Evolutionary conservation across 2,113 vertebrate genomes (phyloP), one percentile per base, ranked within the genome.

Genomic region (Xenopus laevis): DNA sequence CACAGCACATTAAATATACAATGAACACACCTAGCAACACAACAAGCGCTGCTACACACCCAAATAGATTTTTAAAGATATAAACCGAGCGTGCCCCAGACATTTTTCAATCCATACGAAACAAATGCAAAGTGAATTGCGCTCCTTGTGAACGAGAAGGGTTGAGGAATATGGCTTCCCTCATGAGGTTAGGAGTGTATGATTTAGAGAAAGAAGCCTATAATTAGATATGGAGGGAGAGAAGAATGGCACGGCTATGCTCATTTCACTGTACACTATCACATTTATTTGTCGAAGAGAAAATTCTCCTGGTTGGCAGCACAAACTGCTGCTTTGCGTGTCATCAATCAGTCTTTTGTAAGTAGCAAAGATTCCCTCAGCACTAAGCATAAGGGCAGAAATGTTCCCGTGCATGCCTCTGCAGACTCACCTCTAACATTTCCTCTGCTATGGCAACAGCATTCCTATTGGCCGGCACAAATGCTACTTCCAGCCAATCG

Each of bases 371-470:
- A 63, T 75, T 69, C 73, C 73, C 73, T 27, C n/a, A 30, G 71
- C 71, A 73, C 52, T 18, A 58, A 75, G 64, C 72, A 75, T 7
- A 75, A 75, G 72, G 72, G 72, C 72, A 74, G 65, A 61, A 75
- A 68, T 75, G 72, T 75, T 68, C 72, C 72, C 72, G 64, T 68
- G 73, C 73, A 63, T 75, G 73, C 73, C 73, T 75, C 73, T 75
- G 73, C 73, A 75, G 73, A 69, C 73, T 75, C 57, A 75, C 73
- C 73, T 75, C 73, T 92, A 91, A 90, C 91, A 93, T 91, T 91
- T 89, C 89, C 86, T 89, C 90, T 91, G 90, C 91, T 91, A 93
- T 94, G 90, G 92, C 87, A 93, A 94, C 92, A 94, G 89, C 86
- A 78, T 87, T 87, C 87, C 89, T 86, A 93, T 93, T 93, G 92